Evolutionary conservation across 2,888 invertebrate genomes (phyloP), one percentile per base, ranked within the genome.

Genomic region (Callyntrura guangdongensis): DNA sequence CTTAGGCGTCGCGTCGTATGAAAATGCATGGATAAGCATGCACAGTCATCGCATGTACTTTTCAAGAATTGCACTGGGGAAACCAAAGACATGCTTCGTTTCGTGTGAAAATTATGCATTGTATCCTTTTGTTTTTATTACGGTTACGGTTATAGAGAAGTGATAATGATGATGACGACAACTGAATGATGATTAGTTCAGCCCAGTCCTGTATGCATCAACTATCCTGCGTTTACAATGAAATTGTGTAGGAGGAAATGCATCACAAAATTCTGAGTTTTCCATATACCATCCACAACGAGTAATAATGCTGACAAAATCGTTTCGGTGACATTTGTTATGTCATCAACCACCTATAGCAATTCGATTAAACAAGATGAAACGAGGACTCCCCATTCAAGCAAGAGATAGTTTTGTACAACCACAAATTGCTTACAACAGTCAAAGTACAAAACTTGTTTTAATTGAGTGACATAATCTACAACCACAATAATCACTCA

Each of bases 381-480:
- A 79, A 56, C 59, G 27, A 79, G 79, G 9, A 36, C 45, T 12
- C 36, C 11, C 9, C 20, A 69, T 3, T 11, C 53, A 53, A 53
- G 1, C 27, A 27, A 25, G 1, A 14, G 20, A 77, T 14, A 53
- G 22, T 12, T 74, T 47, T 11, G 53, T 27, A 45, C 36, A 6
- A 36, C 5, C 5, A 56, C 27, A 36, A 56, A 9, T 56, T 79
- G 22, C 56, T n/a, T 20, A 36, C 56, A 27, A 56, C 25, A 25
- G 22, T 36, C 36, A 36, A 36, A 36, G 36, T 36, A 22, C 27
- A 8, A 6, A 27, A 53, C 27, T 89, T 59, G 69, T 6, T 69
- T 87, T 84, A 89, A 89, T 84, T 89, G 84, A 89, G 77, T 89
- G 89, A 89, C 89, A 84, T 89, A 84, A 79, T 89, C 83, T 79